A percentile compares a stretch with the other conserved stretches of the same genome.
Evolutionary conservation across 2,888 invertebrate species (phyloP).

Genomic region (Zaprionus obscuricornis): DNA sequence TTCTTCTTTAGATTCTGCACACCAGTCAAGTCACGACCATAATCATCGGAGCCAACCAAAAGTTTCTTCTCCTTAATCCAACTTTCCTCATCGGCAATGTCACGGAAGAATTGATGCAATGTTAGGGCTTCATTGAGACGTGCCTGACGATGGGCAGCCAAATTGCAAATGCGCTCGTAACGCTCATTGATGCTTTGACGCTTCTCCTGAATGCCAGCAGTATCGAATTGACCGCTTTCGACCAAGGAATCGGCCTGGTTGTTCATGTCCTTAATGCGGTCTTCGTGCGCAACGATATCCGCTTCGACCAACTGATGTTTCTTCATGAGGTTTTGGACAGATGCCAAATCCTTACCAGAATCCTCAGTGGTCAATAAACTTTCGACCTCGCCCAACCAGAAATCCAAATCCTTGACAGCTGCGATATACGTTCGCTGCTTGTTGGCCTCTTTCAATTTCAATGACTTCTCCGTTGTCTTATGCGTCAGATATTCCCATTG

Average conservation of each 20-base stretch:
- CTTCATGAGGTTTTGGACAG: slow-evolving; percentile 99
- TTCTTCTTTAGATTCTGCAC: slow-evolving; percentile 99
- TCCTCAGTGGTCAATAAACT: slow-evolving; percentile 97
- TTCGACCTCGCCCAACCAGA: slow-evolving; percentile 99
- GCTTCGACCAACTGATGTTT: slow-evolving; percentile 99
- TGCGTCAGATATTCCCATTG: slow-evolving; percentile 99
- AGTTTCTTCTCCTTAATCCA: slow-evolving; percentile 99
- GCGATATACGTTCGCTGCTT: slow-evolving; percentile 99
- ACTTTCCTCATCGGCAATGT: slow-evolving; percentile 99
- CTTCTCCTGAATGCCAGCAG: slow-evolving; percentile 97
- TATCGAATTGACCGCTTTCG: slow-evolving; percentile 98
- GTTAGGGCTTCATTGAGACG: slow-evolving; percentile 98
- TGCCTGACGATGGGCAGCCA: slow-evolving; percentile 96
- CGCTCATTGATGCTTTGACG: slow-evolving; percentile 98
- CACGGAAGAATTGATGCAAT: slow-evolving; percentile 99
- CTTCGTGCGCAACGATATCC: slow-evolving; percentile 98
- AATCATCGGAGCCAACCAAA: slow-evolving; percentile 98
- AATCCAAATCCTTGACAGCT: slow-evolving; percentile 99
- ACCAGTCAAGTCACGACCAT: slow-evolving; percentile 98
- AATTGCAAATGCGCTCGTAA: slow-evolving; percentile 95
- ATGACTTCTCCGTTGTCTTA: slow-evolving; percentile 98
- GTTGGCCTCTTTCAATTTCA: slow-evolving; percentile 99
- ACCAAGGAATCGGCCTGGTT: slow-evolving; percentile 97
- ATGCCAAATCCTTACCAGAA: slow-evolving; percentile 98
- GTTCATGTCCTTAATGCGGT: slow-evolving; percentile 97